These are phyloP conservation scores for Anguilla megastoma DNA, from an alignment of 2,797 vertebrate species.

Conservation along the genomic window DNA sequence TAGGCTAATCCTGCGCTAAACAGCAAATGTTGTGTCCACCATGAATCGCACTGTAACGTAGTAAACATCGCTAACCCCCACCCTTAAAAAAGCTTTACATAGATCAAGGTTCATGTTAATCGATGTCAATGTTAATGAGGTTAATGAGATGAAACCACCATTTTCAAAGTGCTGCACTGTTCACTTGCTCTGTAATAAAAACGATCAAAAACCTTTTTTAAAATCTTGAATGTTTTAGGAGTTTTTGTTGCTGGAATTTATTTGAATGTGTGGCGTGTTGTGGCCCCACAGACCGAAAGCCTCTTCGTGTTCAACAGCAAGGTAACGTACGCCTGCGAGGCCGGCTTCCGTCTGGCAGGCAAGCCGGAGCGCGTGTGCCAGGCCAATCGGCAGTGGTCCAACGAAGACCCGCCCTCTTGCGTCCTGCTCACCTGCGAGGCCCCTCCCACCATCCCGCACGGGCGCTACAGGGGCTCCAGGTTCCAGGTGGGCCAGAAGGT, in stretches of 20 bases:
- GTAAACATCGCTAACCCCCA: neutral
- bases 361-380: conserved; percentile 82
- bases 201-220: neutral
- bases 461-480: conserved; percentile 75
- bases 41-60: neutral
- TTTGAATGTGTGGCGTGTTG: conserved; percentile 31
- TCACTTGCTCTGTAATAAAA: neutral
- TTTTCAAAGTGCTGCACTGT: neutral
- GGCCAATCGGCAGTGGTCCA: conserved; percentile 92
- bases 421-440: conserved; percentile 83
- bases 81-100: neutral
- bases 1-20: neutral
- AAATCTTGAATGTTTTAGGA: neutral
- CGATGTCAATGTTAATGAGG: neutral
- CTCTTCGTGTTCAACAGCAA: conserved; percentile 82
- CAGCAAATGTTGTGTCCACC: neutral
- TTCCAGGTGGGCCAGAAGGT: conserved; percentile 87
- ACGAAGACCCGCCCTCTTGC: conserved; percentile 78
- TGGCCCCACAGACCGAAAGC: conserved; percentile 68
- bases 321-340: conserved; percentile 81
- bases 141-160: neutral
- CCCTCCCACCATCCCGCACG: conserved; percentile 80
- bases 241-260: neutral
- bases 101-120: neutral
- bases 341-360: conserved; percentile 82